Evolutionary conservation across 2,888 invertebrate genomes (phyloP).

Genomic region (Dastarcus helophoroides): DNA sequence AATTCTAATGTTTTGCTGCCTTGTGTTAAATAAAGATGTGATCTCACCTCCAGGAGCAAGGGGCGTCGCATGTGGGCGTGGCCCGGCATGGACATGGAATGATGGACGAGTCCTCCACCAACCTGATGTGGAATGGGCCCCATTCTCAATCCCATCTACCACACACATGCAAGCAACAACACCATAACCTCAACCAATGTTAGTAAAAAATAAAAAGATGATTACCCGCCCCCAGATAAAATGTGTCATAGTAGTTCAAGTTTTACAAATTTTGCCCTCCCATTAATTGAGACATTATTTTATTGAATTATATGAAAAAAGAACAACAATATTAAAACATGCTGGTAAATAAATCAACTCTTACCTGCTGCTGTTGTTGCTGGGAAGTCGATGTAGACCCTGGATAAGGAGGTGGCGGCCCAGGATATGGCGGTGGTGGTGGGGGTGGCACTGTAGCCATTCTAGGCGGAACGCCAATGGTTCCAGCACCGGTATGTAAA

Average conservation of each 20-base stretch:
- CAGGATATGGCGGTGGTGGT: constrained; percentile 63
- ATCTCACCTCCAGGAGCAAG: constrained; percentile 76
- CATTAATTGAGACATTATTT: background rate
- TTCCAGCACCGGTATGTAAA: constrained; percentile 25
- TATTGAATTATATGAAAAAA: constrained; percentile 8
- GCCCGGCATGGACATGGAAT: constrained; percentile 38
- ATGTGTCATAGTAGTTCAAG: background rate
- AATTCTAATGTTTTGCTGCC: no score
- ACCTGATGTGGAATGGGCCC: constrained; percentile 36
- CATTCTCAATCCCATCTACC: constrained; percentile 39
- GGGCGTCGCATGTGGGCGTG: constrained; percentile 48
- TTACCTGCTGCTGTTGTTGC: constrained; percentile 17
- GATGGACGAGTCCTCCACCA: constrained; percentile 34
- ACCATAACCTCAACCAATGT: constrained; percentile 37
- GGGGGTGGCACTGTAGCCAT: constrained; percentile 43
- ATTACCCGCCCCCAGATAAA: constrained; percentile 3
- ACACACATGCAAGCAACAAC: constrained; percentile 40
- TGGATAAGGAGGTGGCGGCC: constrained; percentile 59
- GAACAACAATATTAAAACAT: constrained; percentile 7
- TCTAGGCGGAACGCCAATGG: constrained; percentile 35
- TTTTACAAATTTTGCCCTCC: background rate
- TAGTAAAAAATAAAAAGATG: constrained; percentile 17
- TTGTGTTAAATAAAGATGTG: constrained; percentile 11
- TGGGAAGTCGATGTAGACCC: constrained; percentile 37
- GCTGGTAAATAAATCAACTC: constrained; percentile 6